phyloP scores from a whole-genome alignment of 2,888 invertebrate genomes.

The Nymphalis c-album region DNA sequence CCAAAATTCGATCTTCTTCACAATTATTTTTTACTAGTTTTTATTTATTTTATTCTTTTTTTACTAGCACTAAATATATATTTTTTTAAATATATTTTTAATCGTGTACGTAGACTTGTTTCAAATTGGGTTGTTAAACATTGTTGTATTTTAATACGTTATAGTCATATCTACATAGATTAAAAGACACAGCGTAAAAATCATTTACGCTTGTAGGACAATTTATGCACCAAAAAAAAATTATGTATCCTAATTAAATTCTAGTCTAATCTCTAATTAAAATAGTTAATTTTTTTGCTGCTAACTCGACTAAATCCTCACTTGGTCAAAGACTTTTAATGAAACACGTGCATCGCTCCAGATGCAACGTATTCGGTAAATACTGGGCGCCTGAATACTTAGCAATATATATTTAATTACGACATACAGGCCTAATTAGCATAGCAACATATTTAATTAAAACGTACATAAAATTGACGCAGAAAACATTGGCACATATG shows the following conservation, averaged over 20 bases:
- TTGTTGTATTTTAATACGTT: too few relatives aligned
- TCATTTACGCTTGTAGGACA: too few relatives aligned
- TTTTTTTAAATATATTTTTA: too few relatives aligned
- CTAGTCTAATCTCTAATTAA: neutral
- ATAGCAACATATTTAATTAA: conserved; percentile 4
- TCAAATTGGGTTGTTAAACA: too few relatives aligned
- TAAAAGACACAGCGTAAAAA: too few relatives aligned
- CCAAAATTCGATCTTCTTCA: too few relatives aligned
- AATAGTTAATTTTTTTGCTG: neutral
- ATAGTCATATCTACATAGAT: too few relatives aligned
- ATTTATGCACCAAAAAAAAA: neutral
- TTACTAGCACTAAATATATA: too few relatives aligned
- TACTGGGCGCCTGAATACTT: conserved; percentile 17
- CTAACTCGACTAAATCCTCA: neutral
- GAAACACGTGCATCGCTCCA: conserved; percentile 20
- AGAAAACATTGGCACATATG: neutral
- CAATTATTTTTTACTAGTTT: too few relatives aligned
- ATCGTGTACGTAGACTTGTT: too few relatives aligned
- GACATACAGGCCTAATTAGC: neutral
- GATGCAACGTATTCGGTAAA: conserved; percentile 13
- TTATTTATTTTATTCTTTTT: too few relatives aligned
- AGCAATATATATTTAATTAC: conserved; percentile 6
- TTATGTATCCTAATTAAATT: neutral
- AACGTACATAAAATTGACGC: neutral
- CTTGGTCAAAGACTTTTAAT: conserved; percentile 22